Conservation (phyloP, 2,113 vertebrate species). For the Neodon shergylaensis region DNA sequence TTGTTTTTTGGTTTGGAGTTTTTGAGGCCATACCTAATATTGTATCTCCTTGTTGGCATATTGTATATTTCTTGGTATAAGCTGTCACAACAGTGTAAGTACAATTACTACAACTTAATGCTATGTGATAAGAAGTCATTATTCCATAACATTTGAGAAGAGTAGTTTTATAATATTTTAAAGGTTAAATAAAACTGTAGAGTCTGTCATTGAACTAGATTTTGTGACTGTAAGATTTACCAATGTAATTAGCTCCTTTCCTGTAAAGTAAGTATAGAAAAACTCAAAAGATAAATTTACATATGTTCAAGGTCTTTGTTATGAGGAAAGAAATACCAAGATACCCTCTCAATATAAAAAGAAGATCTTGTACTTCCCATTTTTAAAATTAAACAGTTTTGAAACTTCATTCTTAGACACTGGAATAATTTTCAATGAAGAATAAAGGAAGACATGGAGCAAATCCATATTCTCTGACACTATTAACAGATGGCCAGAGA, state of each 20-base stretch:
- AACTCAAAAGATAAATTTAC: conserved; percentile 18
- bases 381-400: conserved; percentile 44
- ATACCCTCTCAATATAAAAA: not conserved
- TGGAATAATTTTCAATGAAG: conserved; percentile 47
- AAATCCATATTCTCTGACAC: conserved; percentile 34
- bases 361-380: not conserved
- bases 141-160: not conserved
- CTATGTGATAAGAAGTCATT: not conserved
- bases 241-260: not conserved
- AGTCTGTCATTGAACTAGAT: not conserved
- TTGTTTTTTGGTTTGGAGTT: not conserved
- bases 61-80: not conserved
- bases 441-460: conserved; percentile 23
- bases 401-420: not conserved
- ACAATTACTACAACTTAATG: not conserved
- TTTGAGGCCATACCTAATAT: not conserved
- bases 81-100: not conserved
- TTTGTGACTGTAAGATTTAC: not conserved
- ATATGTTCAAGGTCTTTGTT: not conserved
- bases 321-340: not conserved
- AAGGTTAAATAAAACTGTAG: not conserved
- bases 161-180: not conserved
- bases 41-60: not conserved
- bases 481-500: conserved; percentile 63
- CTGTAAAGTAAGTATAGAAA: not conserved